Percentiles rank a stretch among this genome's conserved stretches.
Conservation (phyloP, 2,888 invertebrate species). For the Polyommatus icarus region DNA sequence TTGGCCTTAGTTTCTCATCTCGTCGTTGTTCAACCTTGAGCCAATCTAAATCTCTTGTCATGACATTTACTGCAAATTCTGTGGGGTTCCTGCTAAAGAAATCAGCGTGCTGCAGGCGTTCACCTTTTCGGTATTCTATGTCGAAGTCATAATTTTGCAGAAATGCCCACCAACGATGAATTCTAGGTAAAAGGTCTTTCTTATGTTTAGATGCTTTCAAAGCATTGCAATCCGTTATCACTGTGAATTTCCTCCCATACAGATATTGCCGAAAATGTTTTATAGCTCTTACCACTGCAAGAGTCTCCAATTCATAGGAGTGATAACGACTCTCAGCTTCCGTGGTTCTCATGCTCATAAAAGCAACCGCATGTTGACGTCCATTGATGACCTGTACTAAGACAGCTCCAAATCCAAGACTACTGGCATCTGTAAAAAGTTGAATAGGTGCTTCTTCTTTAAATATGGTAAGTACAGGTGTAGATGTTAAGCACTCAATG, state of each 20-base stretch:
- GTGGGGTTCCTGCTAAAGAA: slow-evolving; percentile 40
- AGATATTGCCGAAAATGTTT: slow-evolving; percentile 48
- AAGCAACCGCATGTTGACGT: slow-evolving; percentile 39
- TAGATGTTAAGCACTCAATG: slow-evolving; percentile 37
- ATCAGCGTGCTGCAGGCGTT: slow-evolving; percentile 39
- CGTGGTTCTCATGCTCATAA: slow-evolving; percentile 40
- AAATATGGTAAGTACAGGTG: slow-evolving; percentile 39
- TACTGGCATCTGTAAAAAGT: slow-evolving; percentile 45
- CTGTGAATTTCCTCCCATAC: slow-evolving; percentile 41
- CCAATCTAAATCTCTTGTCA: slow-evolving; percentile 38
- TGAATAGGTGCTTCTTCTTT: slow-evolving; percentile 37
- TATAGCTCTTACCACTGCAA: slow-evolving; percentile 43
- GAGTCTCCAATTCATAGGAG: slow-evolving; percentile 43
- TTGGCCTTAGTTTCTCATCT: slow-evolving; percentile 36
- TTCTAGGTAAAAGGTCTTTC: slow-evolving; percentile 44
- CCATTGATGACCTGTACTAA: slow-evolving; percentile 34
- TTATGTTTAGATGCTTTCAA: slow-evolving; percentile 48
- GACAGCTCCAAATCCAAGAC: slow-evolving; percentile 42
- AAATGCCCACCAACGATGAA: slow-evolving; percentile 49
- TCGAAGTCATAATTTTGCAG: slow-evolving; percentile 46
- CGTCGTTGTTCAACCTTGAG: slow-evolving; percentile 39
- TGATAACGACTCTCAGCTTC: slow-evolving; percentile 42
- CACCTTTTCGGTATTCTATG: slow-evolving; percentile 41
- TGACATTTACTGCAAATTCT: slow-evolving; percentile 34
- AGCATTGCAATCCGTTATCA: slow-evolving; percentile 47